Conservation (phyloP, 2,113 vertebrate species). For the Malurus cyaneus region DNA sequence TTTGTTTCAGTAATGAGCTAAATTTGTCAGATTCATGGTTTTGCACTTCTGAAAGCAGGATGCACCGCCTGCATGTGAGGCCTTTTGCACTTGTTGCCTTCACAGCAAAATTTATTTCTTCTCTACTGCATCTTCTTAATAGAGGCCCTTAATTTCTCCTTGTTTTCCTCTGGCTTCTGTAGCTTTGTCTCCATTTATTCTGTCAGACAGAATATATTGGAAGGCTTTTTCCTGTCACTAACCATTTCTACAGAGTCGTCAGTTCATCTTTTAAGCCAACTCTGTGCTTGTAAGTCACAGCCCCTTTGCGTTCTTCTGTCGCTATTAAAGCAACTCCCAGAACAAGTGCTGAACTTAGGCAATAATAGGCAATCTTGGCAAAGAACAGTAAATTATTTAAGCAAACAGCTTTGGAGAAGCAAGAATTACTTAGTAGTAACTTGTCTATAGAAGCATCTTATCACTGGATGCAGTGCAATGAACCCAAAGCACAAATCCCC, state of each 20-base stretch:
- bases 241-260: not conserved
- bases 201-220: not conserved
- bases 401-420: not conserved
- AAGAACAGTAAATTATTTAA: not conserved
- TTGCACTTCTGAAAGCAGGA: not conserved
- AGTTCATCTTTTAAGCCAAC: not conserved
- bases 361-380: not conserved
- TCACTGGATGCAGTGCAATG: fast-evolving
- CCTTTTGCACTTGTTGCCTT: not conserved
- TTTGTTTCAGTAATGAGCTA: not conserved
- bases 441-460: not conserved
- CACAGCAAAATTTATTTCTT: not conserved
- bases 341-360: not conserved
- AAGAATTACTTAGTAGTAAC: not conserved
- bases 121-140: not conserved
- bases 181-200: not conserved
- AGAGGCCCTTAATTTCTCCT: not conserved
- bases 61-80: fast-evolving
- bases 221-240: not conserved
- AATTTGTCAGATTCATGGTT: not conserved
- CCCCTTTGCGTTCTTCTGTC: not conserved
- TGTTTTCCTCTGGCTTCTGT: not conserved
- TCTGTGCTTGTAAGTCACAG: not conserved
- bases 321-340: not conserved
- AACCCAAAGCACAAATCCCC: not conserved